Percentiles rank a stretch among this genome's conserved stretches.
Evolutionary conservation across 2,888 invertebrate genomes (phyloP).

Genomic region (Dilophus febrilis): DNA sequence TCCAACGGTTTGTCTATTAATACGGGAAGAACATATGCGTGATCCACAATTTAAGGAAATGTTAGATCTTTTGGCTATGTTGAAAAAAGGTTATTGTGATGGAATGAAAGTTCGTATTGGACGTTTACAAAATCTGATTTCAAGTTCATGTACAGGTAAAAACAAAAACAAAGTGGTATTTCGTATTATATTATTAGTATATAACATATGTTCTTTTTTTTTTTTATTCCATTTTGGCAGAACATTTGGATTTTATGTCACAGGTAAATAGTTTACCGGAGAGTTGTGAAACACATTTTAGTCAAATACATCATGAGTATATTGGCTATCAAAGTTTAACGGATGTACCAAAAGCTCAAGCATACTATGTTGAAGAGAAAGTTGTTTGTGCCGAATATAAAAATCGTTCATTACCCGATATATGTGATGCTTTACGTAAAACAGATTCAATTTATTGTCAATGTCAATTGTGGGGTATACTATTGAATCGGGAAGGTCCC

Average conservation of each 20-base stretch:
- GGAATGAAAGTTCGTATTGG: conserved; percentile 93
- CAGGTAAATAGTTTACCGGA: conserved; percentile 57
- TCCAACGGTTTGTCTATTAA: conserved; percentile 89
- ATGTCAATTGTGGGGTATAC: conserved; percentile 68
- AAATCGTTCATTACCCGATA: conserved; percentile 50
- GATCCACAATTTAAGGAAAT: conserved; percentile 95
- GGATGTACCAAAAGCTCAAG: conserved; percentile 72
- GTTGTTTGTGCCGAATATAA: conserved; percentile 38
- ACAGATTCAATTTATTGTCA: conserved; percentile 60
- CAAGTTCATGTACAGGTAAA: conserved; percentile 89
- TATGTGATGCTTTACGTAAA: conserved; percentile 50
- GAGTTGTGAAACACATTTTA: conserved; percentile 63
- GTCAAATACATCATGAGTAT: conserved; percentile 78
- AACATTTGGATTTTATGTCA: conserved; percentile 95
- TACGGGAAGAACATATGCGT: conserved; percentile 90
- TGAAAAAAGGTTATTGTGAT: conserved; percentile 93
- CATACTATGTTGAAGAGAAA: conserved; percentile 48
- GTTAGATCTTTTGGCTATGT: conserved; percentile 87
- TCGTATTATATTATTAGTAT: conserved; percentile 2
- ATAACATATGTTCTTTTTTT: conserved; percentile 5
- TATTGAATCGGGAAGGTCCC: conserved; percentile 65
- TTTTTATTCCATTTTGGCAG: conserved; percentile 29
- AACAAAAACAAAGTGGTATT: conserved; percentile 3
- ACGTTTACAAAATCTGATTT: conserved; percentile 82
- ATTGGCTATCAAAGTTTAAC: conserved; percentile 91